A percentile compares a stretch with the other conserved stretches of the same genome.
Conservation (phyloP, 2,888 invertebrate genomes). For the Cosmorhoe ocellata region DNA sequence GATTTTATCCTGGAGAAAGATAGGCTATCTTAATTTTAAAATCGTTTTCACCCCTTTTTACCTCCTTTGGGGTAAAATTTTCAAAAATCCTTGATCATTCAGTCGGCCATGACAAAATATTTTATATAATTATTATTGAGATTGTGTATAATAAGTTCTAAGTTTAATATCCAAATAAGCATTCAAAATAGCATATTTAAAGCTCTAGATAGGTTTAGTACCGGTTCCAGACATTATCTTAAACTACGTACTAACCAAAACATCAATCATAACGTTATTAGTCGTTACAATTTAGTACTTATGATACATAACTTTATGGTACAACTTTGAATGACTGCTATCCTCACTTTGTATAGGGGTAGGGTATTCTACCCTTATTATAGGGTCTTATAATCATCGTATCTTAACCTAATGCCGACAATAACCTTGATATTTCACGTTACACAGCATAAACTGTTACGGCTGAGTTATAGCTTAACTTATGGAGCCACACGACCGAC, state of each 20-base stretch:
- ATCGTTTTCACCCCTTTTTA: too few species aligned
- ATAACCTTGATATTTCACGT: slow-evolving; percentile 28
- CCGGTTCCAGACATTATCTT: too few species aligned
- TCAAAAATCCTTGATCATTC: too few species aligned
- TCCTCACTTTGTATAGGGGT: slow-evolving; percentile 3
- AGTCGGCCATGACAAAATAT: too few species aligned
- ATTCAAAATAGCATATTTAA: too few species aligned
- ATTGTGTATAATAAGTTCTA: too few species aligned
- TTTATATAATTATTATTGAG: too few species aligned
- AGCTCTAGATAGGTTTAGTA: too few species aligned
- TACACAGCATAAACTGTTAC: slow-evolving; percentile 29
- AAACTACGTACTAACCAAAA: not conserved
- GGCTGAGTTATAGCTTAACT: slow-evolving; percentile 25
- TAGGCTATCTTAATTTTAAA: too few species aligned
- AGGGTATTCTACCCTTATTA: slow-evolving; percentile 9
- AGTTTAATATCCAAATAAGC: too few species aligned
- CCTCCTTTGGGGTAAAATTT: too few species aligned
- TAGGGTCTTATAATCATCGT: slow-evolving; percentile 13
- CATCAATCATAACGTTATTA: slow-evolving; percentile 3
- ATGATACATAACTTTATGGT: slow-evolving; percentile 4
- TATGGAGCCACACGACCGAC: slow-evolving; percentile 1
- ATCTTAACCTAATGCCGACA: slow-evolving; percentile 16
- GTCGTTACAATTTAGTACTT: slow-evolving; percentile 5
- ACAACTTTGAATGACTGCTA: not conserved
- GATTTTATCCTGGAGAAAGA: too few species aligned